Percentiles rank a stretch among this genome's conserved stretches.
Conservation (phyloP, 1,140 invertebrate genomes). For the Psix sp. region DNA sequence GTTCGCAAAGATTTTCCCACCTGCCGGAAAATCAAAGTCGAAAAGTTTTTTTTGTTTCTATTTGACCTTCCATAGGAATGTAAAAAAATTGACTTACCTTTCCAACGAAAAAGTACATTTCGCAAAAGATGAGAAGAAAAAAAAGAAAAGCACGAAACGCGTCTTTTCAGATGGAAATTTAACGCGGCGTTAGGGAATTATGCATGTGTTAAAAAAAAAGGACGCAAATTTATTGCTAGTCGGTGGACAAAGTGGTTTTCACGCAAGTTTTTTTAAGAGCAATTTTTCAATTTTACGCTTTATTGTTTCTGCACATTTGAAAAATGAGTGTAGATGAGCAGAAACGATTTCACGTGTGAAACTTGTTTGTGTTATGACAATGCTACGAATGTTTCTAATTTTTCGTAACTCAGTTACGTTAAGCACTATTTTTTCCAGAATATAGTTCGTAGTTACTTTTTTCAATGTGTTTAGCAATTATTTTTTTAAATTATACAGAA, state of each 20-base stretch:
- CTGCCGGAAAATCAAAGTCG: conserved; percentile 43
- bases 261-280: neutral
- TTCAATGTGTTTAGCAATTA: no score
- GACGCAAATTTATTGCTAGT: conserved; percentile 27
- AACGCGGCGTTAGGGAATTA: conserved; percentile 42
- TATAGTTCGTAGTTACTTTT: no score
- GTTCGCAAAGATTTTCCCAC: conserved; percentile 19
- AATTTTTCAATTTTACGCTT: conserved; percentile 7
- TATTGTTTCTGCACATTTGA: no score
- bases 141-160: conserved; percentile 37
- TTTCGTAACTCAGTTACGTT: no score
- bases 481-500: no score
- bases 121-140: conserved; percentile 25
- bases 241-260: conserved; percentile 5
- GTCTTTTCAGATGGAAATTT: conserved; percentile 51
- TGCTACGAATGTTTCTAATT: no score
- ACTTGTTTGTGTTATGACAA: no score
- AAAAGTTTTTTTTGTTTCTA: conserved; percentile 40
- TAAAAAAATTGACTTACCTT: conserved; percentile 25
- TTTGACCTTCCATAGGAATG: conserved; percentile 8
- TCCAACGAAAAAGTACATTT: conserved; percentile 25
- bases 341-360: no score
- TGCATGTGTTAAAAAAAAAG: conserved; percentile 41
- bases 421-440: no score
- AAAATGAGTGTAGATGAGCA: no score